phyloP scores from a whole-genome alignment of 1,140 invertebrate genomes.

The Armadillidium nasatum region DNA sequence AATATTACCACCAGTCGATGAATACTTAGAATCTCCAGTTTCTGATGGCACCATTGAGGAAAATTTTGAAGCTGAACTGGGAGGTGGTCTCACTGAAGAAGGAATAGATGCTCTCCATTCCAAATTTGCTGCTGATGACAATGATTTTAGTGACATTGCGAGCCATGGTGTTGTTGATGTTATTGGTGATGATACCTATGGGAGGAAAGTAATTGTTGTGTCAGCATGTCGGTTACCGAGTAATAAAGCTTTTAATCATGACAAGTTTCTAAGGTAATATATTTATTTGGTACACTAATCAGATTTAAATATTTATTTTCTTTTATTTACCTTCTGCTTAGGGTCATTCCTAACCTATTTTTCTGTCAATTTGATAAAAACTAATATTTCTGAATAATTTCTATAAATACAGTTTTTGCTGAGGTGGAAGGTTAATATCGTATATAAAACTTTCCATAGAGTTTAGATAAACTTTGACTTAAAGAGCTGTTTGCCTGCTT shows the following conservation, averaged over 20 bases:
- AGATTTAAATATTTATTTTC: too few relatives aligned
- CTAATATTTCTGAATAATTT: too few relatives aligned
- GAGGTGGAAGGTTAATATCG: too few relatives aligned
- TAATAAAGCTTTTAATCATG: slow-evolving; percentile 75
- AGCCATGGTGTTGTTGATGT: slow-evolving; percentile 82
- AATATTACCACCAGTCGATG: slow-evolving; percentile 47
- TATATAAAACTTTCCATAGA: too few relatives aligned
- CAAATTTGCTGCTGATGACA: slow-evolving; percentile 50
- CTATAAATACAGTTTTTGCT: too few relatives aligned
- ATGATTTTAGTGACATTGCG: slow-evolving; percentile 70
- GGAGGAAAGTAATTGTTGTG: slow-evolving; percentile 89
- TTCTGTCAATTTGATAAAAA: too few relatives aligned
- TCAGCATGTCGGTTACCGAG: slow-evolving; percentile 89
- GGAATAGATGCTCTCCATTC: slow-evolving; percentile 51
- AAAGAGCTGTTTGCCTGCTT: neutral
- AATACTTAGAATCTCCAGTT: slow-evolving; percentile 68
- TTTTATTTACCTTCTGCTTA: too few relatives aligned
- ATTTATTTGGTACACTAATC: too few relatives aligned
- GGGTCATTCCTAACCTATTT: too few relatives aligned
- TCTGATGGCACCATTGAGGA: slow-evolving; percentile 85
- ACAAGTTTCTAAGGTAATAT: slow-evolving; percentile 68
- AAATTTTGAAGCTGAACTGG: slow-evolving; percentile 80
- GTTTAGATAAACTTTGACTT: too few relatives aligned
- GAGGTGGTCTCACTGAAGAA: slow-evolving; percentile 48
- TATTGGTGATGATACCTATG: slow-evolving; percentile 82